Evolutionary conservation across 2,113 vertebrate genomes (phyloP).

Genomic region (Acrocephalus kingi): DNA sequence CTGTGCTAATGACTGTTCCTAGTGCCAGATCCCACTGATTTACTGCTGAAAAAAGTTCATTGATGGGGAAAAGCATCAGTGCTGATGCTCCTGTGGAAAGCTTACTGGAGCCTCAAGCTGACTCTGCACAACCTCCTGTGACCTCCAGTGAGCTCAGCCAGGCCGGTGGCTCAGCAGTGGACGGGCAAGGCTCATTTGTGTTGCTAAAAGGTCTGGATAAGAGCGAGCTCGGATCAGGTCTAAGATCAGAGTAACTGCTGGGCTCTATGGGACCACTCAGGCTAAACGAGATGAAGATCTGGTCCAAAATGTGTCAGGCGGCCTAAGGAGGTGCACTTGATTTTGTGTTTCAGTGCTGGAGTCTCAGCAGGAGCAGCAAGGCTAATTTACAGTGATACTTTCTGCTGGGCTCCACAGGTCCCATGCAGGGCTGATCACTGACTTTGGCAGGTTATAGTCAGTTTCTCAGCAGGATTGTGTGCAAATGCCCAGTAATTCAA

Average conservation of each 20-base stretch:
- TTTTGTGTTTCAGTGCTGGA: background rate
- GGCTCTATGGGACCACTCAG: background rate
- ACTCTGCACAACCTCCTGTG: background rate
- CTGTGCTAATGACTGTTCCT: background rate
- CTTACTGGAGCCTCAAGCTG: background rate
- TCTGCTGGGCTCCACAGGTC: background rate
- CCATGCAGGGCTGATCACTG: background rate
- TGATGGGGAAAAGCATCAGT: background rate
- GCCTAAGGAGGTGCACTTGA: background rate
- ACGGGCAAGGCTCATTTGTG: background rate
- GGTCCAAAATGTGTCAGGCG: background rate
- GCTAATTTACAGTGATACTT: background rate
- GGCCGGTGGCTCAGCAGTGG: background rate
- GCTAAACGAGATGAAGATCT: background rate
- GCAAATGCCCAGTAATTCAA: constrained; percentile 16
- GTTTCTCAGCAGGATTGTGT: background rate
- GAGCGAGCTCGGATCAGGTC: background rate
- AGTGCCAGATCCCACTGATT: constrained; percentile 1
- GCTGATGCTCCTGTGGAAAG: background rate
- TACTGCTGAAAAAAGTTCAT: background rate
- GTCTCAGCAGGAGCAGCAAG: background rate
- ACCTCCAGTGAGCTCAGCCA: background rate
- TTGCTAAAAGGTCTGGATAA: background rate
- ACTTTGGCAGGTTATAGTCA: constrained; percentile 18
- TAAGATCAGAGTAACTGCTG: constrained; percentile 1